phyloP scores from a whole-genome alignment of 1,140 invertebrate species.

The Theocolax elegans region DNA sequence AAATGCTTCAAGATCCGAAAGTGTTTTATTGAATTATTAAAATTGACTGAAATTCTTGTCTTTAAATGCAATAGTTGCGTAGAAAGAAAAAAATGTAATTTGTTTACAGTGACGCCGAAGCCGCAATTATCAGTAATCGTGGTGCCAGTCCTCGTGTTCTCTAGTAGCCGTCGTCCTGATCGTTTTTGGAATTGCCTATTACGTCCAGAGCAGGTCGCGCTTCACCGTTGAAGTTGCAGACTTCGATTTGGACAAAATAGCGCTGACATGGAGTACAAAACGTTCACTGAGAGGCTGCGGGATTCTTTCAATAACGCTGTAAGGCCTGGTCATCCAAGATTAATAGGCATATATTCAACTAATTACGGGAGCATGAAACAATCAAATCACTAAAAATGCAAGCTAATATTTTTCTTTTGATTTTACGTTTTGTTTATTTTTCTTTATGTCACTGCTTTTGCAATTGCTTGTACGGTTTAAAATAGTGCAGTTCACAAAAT shows the following conservation, averaged over 20 bases:
- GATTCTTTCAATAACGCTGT: conserved; percentile 79
- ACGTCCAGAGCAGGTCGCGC: conserved; percentile 80
- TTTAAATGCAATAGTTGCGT: too few species aligned
- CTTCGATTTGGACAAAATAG: conserved; percentile 83
- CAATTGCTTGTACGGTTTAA: too few species aligned
- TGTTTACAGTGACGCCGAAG: conserved; percentile 75
- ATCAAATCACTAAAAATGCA: conserved; percentile 32
- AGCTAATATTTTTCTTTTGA: conserved; percentile 26
- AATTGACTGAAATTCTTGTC: too few species aligned
- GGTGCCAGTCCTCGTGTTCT: conserved; percentile 82
- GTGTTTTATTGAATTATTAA: too few species aligned
- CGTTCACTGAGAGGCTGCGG: conserved; percentile 80
- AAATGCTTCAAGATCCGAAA: too few species aligned
- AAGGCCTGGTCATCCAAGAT: conserved; percentile 53
- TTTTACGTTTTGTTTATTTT: background rate
- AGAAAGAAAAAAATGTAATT: conserved; percentile 23
- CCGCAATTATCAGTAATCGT: conserved; percentile 86
- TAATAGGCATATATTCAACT: conserved; percentile 51
- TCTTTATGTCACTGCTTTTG: too few species aligned
- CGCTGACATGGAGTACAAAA: conserved; percentile 85
- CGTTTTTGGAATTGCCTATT: conserved; percentile 87
- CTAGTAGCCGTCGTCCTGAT: conserved; percentile 82
- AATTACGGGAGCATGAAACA: conserved; percentile 66
- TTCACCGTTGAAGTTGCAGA: conserved; percentile 86
- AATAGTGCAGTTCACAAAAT: too few species aligned